Evolutionary conservation across 2,888 invertebrate species (phyloP), one percentile per base, ranked within the genome.

Genomic region (Anthophora plumipes): DNA sequence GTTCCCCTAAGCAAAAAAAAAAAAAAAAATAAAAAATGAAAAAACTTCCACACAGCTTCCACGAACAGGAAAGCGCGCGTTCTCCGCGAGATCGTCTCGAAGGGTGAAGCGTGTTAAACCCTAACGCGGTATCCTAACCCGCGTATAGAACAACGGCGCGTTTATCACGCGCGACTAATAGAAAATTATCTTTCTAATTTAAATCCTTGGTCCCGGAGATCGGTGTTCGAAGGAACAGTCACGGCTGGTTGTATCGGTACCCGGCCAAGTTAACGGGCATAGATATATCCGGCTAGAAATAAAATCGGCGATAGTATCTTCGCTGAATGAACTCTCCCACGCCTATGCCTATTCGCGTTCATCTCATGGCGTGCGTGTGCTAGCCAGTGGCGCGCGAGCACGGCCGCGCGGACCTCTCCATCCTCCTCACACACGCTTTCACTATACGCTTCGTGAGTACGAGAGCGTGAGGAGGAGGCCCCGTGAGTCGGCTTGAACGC

Each of bases 321-420:
- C 92, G 89, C 92, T 92, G 90, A 93, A 93, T 92, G 92, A 92
- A 93, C 93, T 93, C 93, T 93, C 93, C 92, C 93, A 93, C 93
- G 93, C 93, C 92, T 93, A 92, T 92, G 90, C 90, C 90, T 90
- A 90, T 90, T 90, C 88, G 86, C 87, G 85, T 84, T 87, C 89
- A 82, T 90, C 88, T 87, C 84, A 4, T 31, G 31, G 31, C 31
- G 31, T 31, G 31, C 31, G 31, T 31, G 31, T 31, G 31, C 31
- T 31, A 4, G 31, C 31, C 31, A 4, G 31, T 31, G 31, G 31
- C 31, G 31, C 31, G 31, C 31, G 31, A n/a, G 60, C 75, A 83
- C 76, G 81, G 85, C 76, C 80, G 83, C 83, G 85, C 88, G 89
- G 83, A 46, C 39, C 31, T 66, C 64, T 9, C 22, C n/a, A 17